These are phyloP conservation scores for Acanthurus tractus DNA, from an alignment of 2,797 vertebrate genomes.

Conservation along the genomic window DNA sequence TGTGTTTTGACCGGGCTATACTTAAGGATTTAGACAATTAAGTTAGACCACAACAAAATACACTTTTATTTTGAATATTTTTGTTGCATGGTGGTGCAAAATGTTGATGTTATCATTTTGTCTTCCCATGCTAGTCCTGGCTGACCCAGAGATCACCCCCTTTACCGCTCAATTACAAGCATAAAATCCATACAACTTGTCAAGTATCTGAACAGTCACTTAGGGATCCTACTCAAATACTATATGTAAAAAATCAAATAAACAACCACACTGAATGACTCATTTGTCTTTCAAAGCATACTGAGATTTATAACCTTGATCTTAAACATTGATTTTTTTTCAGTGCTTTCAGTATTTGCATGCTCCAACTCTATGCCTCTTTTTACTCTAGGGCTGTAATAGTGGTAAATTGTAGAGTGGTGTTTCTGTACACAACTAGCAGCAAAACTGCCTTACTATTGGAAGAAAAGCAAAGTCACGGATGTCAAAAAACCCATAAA, in stretches of 20 bases:
- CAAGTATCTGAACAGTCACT: conserved; percentile 8
- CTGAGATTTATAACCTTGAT: conserved; percentile 23
- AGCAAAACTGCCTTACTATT: not conserved
- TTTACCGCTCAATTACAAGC: conserved; percentile 13
- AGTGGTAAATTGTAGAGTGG: conserved; percentile 6
- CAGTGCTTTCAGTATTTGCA: conserved; percentile 22
- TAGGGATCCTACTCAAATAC: not conserved
- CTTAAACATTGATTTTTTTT: conserved; percentile 30
- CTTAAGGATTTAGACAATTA: not conserved
- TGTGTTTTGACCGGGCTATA: not conserved
- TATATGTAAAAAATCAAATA: conserved; percentile 11
- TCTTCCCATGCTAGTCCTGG: conserved; percentile 4
- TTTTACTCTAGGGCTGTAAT: conserved; percentile 8
- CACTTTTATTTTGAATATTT: too few species aligned
- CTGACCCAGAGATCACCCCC: conserved; percentile 2
- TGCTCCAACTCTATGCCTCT: not conserved
- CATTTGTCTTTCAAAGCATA: conserved; percentile 14
- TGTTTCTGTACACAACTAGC: not conserved
- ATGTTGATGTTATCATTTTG: not conserved
- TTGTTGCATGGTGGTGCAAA: not conserved
- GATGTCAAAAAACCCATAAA: not conserved
- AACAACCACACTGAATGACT: conserved; percentile 27
- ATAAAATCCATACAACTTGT: conserved; percentile 13
- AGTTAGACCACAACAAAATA: not conserved
- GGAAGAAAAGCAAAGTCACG: not conserved